Evolutionary conservation across 2,888 invertebrate species (phyloP).

Genomic region (Scaptodrosophila latifasciaeformis): DNA sequence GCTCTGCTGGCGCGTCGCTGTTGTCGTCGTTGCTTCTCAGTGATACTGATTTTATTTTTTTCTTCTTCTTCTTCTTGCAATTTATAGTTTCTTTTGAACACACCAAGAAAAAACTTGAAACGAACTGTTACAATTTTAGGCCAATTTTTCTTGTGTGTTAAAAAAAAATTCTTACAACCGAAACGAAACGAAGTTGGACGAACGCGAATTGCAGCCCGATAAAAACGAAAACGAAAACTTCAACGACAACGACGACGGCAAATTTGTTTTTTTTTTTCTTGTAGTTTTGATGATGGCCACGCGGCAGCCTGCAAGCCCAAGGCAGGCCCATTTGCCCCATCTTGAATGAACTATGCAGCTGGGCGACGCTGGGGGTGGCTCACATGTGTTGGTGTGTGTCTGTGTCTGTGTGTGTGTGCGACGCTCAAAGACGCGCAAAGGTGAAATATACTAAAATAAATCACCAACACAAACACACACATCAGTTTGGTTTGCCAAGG

Average conservation of each 20-base stretch:
- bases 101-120: too few species aligned
- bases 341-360: conserved; percentile 55
- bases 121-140: conserved; percentile 67
- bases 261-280: too few species aligned
- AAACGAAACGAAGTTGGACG: too few species aligned
- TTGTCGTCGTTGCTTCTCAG: conserved; percentile 22
- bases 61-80: conserved; percentile 24
- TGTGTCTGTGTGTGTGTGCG: conserved; percentile 19
- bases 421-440: conserved; percentile 49
- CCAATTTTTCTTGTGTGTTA: conserved; percentile 60
- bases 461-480: neutral
- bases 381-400: too few species aligned
- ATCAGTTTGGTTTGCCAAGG: too few species aligned
- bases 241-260: conserved; percentile 17
- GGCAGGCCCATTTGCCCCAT: conserved; percentile 60
- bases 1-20: conserved; percentile 31
- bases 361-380: too few species aligned
- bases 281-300: conserved; percentile 7
- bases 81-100: too few species aligned
- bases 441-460: conserved; percentile 63
- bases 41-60: conserved; percentile 4
- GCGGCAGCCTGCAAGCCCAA: neutral
- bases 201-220: conserved; percentile 36
- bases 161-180: too few species aligned
- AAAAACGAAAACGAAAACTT: conserved; percentile 25